These are phyloP conservation scores for Leptinotarsa undecemlineata DNA, from an alignment of 1,140 invertebrate genomes.

Conservation along the genomic window DNA sequence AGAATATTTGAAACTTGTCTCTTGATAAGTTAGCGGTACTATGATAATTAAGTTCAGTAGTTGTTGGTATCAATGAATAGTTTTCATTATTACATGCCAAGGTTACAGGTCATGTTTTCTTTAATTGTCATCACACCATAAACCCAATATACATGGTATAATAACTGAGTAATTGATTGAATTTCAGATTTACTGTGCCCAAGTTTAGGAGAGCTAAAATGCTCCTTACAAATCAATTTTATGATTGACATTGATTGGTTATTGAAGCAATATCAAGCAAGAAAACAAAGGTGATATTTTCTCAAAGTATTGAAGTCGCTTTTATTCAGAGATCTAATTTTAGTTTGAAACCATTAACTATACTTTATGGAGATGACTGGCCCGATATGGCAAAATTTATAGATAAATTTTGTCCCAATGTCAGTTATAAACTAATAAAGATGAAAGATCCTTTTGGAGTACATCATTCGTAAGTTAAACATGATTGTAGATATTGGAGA, in stretches of 20 bases:
- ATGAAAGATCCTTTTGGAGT: slow-evolving; percentile 81
- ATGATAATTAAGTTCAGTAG: no score
- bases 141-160: no score
- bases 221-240: slow-evolving; percentile 86
- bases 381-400: slow-evolving; percentile 62
- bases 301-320: background rate
- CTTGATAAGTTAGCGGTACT: no score
- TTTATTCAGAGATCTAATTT: slow-evolving; percentile 37
- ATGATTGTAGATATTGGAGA: no score
- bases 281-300: slow-evolving; percentile 53
- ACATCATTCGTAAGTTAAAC: slow-evolving; percentile 86
- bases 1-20: no score
- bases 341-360: slow-evolving; percentile 71
- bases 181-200: slow-evolving; percentile 72
- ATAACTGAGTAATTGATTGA: no score
- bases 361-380: slow-evolving; percentile 79
- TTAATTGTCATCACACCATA: no score
- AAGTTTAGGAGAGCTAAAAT: slow-evolving; percentile 73
- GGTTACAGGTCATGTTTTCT: no score
- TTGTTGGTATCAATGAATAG: no score
- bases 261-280: slow-evolving; percentile 76
- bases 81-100: no score
- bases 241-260: slow-evolving; percentile 90
- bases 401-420: slow-evolving; percentile 58
- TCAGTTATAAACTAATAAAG: slow-evolving; percentile 70